These are phyloP conservation scores for Nymphicus hollandicus DNA, from an alignment of 2,113 vertebrate species.

Conservation along the genomic window DNA sequence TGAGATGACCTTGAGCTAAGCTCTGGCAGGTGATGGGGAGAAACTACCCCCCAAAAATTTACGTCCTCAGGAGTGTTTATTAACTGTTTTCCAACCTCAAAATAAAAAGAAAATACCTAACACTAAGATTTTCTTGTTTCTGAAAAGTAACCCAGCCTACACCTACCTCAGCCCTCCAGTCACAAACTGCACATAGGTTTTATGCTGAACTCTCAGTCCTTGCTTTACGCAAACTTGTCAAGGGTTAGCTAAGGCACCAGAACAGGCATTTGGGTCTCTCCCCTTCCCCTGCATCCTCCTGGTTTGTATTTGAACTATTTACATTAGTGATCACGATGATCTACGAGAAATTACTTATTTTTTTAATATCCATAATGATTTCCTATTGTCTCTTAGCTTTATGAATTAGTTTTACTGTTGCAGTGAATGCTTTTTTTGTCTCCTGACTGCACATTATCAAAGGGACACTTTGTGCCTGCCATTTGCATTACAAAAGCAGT, in stretches of 20 bases:
- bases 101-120: neutral
- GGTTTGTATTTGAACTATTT: slow-evolving; percentile 53
- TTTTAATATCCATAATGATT: slow-evolving; percentile 68
- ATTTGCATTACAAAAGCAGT: slow-evolving; percentile 88
- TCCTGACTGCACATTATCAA: slow-evolving; percentile 87
- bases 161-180: neutral
- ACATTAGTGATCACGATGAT: slow-evolving; percentile 67
- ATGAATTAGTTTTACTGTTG: slow-evolving; percentile 83
- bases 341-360: slow-evolving; percentile 43
- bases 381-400: slow-evolving; percentile 76
- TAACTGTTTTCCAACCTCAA: slow-evolving; percentile 30
- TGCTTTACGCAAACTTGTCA: slow-evolving; percentile 23
- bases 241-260: neutral
- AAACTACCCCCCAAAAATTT: slow-evolving; percentile 22
- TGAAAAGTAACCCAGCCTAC: neutral
- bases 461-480: slow-evolving; percentile 84
- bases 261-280: neutral
- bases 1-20: slow-evolving; percentile 73
- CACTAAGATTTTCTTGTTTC: neutral
- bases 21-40: slow-evolving; percentile 50
- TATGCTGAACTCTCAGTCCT: neutral
- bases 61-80: neutral
- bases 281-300: neutral
- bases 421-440: slow-evolving; percentile 82
- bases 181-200: neutral